phyloP scores from a whole-genome alignment of 2,113 vertebrate genomes.

The Myiopsitta monachus region DNA sequence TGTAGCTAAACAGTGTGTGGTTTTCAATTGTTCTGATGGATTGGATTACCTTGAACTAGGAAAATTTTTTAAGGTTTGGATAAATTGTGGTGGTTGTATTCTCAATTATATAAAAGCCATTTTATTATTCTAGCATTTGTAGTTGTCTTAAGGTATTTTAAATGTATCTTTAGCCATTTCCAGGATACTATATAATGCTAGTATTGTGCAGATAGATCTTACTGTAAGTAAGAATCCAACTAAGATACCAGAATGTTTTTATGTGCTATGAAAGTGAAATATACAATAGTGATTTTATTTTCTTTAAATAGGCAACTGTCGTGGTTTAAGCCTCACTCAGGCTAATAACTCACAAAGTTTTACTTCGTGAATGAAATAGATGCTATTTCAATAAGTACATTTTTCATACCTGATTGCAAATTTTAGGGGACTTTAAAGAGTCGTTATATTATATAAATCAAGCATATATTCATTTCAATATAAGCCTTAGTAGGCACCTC shows the following conservation, averaged over 20 bases:
- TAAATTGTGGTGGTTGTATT: neutral
- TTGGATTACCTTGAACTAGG: conserved; percentile 89
- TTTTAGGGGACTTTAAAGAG: neutral
- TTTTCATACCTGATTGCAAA: neutral
- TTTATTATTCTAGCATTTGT: neutral
- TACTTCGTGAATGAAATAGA: no score
- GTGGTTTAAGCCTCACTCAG: no score
- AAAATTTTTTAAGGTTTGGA: conserved; percentile 90
- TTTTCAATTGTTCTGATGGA: conserved; percentile 92
- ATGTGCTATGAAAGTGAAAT: neutral
- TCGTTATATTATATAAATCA: neutral
- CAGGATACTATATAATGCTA: neutral
- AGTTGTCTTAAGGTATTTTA: neutral
- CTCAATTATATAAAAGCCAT: neutral
- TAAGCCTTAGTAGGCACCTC: neutral
- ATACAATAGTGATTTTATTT: neutral
- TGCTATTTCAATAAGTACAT: neutral
- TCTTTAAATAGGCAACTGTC: neutral
- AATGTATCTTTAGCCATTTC: neutral
- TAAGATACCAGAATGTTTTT: neutral
- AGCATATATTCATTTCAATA: neutral
- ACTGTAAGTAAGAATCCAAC: neutral
- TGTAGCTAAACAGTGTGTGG: conserved; percentile 89
- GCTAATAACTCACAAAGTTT: no score
- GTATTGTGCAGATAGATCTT: neutral